A percentile compares a stretch with the other conserved stretches of the same genome.
These are phyloP conservation scores for Bathybates hornii DNA, from an alignment of 2,113 vertebrate genomes.

Conservation along the genomic window DNA sequence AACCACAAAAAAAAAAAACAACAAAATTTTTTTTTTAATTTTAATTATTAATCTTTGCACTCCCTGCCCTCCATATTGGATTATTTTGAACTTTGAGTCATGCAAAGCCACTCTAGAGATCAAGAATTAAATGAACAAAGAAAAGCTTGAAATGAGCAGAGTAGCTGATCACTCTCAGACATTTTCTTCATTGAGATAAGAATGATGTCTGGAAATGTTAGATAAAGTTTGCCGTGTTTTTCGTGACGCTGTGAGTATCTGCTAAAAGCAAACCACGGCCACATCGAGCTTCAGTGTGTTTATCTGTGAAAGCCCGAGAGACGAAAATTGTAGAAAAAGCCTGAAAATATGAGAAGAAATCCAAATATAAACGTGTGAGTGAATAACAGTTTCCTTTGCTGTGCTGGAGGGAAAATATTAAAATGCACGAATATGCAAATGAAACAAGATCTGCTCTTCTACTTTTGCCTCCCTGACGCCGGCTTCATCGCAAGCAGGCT, in stretches of 20 bases:
- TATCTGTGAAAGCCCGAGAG: not conserved
- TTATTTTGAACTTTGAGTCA: not conserved
- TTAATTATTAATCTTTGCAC: not conserved
- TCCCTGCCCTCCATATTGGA: not conserved
- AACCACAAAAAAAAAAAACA: too few species aligned
- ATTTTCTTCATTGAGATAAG: not conserved
- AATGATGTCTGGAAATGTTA: not conserved
- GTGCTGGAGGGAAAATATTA: not conserved
- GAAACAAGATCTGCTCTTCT: not conserved
- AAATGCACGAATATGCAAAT: conserved; percentile 29
- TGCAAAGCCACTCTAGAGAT: not conserved
- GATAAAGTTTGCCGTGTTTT: rapidly evolving
- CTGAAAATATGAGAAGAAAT: not conserved
- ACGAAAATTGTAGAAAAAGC: not conserved
- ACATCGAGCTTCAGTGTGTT: not conserved
- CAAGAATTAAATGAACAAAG: not conserved
- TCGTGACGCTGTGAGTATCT: not conserved
- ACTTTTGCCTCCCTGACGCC: not conserved
- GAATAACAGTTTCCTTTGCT: not conserved
- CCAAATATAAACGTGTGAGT: not conserved
- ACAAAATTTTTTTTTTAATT: too few species aligned
- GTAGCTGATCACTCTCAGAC: not conserved
- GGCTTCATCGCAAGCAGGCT: not conserved
- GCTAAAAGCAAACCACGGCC: not conserved
- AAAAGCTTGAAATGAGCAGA: not conserved